Base-by-base conservation (phyloP, 2,888 invertebrate genomes). In the Drosophila bunnanda region DNA sequence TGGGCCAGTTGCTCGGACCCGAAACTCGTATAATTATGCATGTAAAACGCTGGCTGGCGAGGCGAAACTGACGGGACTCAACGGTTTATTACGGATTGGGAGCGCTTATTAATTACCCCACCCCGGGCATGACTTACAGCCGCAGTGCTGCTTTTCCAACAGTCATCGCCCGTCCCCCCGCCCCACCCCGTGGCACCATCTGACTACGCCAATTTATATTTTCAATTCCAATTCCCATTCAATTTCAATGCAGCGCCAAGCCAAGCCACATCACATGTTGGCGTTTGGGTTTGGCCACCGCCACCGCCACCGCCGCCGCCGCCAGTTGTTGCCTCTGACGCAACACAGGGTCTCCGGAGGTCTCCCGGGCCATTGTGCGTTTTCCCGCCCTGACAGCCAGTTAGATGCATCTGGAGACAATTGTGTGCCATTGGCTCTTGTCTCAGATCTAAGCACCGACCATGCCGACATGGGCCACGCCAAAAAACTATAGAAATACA, bases 41-140 rank as follows among this genome's bases (percentile, higher is more conserved):
- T 75, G 39, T 56, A 55, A 43, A 36, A 13, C 67, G 48, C 48
- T 70, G 68, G n/a, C 41, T 41, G 68, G 41, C 66, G 68, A 68
- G 61, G 54, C 57, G 43, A 56, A 60, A 71, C 69, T 60, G 74
- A 57, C 69, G 67, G 43, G 44, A 72, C 43, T 74, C 54, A 52
- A 56, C 52, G 59, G 58, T 54, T 73, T 79, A 56, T 77, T 79
- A 75, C 77, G 71, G 72, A 80, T 80, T 79, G 66, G 76, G 69
- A 78, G 85, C 78, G 76, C 79, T 81, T 83, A 83, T 83, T 83
- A 83, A 81, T 86, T 83, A 78, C 50, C 39, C 57, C 67, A 61
- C 74, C 69, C 57, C 66, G 55, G 52, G 76, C 80, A 82, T 80
- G 80, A 76, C 79, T 80, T 80, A 75, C 67, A 72, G 53, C 72